Conservation (phyloP, 2,888 invertebrate species). For the Pogonocherus hispidulus region DNA sequence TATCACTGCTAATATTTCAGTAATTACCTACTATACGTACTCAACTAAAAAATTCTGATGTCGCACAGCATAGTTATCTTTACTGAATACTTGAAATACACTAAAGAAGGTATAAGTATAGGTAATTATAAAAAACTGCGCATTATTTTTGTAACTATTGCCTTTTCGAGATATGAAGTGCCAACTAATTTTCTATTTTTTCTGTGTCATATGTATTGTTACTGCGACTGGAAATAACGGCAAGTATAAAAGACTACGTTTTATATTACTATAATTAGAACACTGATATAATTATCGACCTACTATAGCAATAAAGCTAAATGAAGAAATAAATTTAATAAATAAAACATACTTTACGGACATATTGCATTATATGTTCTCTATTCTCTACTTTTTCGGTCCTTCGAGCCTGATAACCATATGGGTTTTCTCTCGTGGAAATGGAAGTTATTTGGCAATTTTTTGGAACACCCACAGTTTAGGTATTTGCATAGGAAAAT, state of each 20-base stretch:
- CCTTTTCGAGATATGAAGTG: neutral
- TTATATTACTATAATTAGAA: too few species aligned
- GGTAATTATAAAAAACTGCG: neutral
- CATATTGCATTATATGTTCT: too few species aligned
- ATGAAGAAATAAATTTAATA: too few species aligned
- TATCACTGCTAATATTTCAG: neutral
- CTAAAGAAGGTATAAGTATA: neutral
- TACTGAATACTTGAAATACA: neutral
- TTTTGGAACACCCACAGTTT: too few species aligned
- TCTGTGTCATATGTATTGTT: neutral
- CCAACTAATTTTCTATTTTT: neutral
- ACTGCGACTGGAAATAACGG: neutral
- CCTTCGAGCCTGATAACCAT: too few species aligned
- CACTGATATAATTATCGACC: neutral
- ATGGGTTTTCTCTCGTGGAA: too few species aligned
- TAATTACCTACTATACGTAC: neutral
- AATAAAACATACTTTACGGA: too few species aligned
- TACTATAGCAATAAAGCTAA: too few species aligned
- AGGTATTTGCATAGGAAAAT: too few species aligned
- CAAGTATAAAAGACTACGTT: neutral
- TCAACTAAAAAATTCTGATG: neutral
- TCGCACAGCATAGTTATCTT: neutral
- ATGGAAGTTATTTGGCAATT: too few species aligned
- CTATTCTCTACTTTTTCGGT: too few species aligned
- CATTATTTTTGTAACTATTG: neutral